Conservation (phyloP, 1,140 invertebrate genomes). For the Bombyx mori region ASM3026992v2 NC_085119.1:7604001-7604500, state of each 20-base stretch:
- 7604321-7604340: slow-evolving; percentile 75
- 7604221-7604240: slow-evolving; percentile 81
- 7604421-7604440: too few relatives aligned
- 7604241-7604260: slow-evolving; percentile 76
- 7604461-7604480: too few relatives aligned
- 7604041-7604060: slow-evolving; percentile 66
- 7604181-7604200: slow-evolving; percentile 73
- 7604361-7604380: not conserved
- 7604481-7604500: too few relatives aligned
- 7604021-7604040: slow-evolving; percentile 71
- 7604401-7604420: too few relatives aligned
- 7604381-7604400: too few relatives aligned
- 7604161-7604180: not conserved
- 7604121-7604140: slow-evolving; percentile 21
- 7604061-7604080: slow-evolving; percentile 66
- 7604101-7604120: slow-evolving; percentile 91
- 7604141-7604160: too few relatives aligned
- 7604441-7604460: too few relatives aligned
- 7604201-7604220: slow-evolving; percentile 81
- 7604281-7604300: slow-evolving; percentile 84
- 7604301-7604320: slow-evolving; percentile 87
- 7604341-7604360: too few relatives aligned
- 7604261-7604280: slow-evolving; percentile 85
- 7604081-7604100: slow-evolving; percentile 76
- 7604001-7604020: slow-evolving; percentile 79